Base-by-base conservation (phyloP, 1,140 invertebrate species). In the Euwallacea fornicatus region DNA sequence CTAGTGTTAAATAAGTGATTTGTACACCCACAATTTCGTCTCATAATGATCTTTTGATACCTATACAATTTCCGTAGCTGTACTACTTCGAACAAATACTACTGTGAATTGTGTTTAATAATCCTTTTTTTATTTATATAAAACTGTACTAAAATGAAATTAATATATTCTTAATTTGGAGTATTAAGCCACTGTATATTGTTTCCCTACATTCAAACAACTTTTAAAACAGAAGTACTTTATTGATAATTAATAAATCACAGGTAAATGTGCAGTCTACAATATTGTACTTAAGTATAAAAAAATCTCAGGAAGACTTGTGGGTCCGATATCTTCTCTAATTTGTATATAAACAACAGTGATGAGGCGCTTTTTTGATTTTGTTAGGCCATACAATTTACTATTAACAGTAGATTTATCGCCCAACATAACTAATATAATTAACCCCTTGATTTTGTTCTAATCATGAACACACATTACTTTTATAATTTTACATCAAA, bases 61-160 rank as follows among this genome's bases (percentile, higher is more conserved):
- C 66, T 72, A 54, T 65, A 72, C 63, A 42, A 56, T 54, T 44
- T 69, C 43, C 8, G 43, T 64, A 47, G 21, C 70, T 21, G 46
- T 66, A 43, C 61, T 64, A 66, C 42, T 60, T 72, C 58, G 42
- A 58, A 15, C 42, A 65, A 65, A 55, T 58, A 71, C 62, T 65
- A 64, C 69, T 65, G 62, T 71, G 62, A 71, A 71, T 46, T 70
- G 46, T 69, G 59, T 71, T 71, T 70, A 70, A 70, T 64, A 62
- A 70, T 59, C 41, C 42, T 47, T 64, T 63, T 61, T 70, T 64
- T 65, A 59, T 65, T 58, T 66, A 65, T 58, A 67, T n/a, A 50
- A 59, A 46, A 15, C 41, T 59, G 33, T 71, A 71, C 62, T 71
- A 71, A 71, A 69, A 63, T 63, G 63, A 70, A 70, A 59, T 55